Evolutionary conservation across 2,113 vertebrate species (phyloP).

Genomic region (Mellivora capensis): DNA sequence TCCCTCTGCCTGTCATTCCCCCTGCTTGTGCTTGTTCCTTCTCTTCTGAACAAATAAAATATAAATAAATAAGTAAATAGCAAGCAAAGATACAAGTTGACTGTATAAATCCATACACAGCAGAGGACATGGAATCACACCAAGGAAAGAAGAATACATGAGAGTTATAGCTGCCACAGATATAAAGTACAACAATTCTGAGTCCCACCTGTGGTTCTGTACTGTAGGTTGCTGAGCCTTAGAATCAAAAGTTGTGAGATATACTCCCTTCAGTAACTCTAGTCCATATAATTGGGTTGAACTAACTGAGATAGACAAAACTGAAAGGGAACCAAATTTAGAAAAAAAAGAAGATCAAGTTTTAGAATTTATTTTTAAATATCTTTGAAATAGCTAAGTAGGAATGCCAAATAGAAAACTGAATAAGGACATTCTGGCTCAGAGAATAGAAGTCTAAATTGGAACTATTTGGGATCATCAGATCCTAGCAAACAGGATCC

Average conservation of each 20-base stretch:
- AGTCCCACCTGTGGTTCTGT: neutral
- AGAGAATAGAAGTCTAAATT: neutral
- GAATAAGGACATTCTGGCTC: neutral
- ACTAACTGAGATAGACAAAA: neutral
- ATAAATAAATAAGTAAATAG: neutral
- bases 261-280: neutral
- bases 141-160: neutral
- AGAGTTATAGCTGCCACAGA: neutral
- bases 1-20: neutral
- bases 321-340: neutral
- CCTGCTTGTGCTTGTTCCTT: neutral
- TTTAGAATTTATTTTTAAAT: constrained; percentile 36
- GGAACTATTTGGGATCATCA: neutral
- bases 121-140: neutral
- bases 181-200: neutral
- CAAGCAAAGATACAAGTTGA: neutral
- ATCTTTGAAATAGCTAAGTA: neutral
- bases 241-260: neutral
- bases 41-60: neutral
- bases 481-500: too few relatives aligned
- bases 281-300: neutral
- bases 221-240: neutral
- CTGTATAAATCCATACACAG: neutral
- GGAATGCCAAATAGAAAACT: neutral
- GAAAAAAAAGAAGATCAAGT: neutral